Conservation (phyloP, 2,888 invertebrate species). For the Myathropa florea region DNA sequence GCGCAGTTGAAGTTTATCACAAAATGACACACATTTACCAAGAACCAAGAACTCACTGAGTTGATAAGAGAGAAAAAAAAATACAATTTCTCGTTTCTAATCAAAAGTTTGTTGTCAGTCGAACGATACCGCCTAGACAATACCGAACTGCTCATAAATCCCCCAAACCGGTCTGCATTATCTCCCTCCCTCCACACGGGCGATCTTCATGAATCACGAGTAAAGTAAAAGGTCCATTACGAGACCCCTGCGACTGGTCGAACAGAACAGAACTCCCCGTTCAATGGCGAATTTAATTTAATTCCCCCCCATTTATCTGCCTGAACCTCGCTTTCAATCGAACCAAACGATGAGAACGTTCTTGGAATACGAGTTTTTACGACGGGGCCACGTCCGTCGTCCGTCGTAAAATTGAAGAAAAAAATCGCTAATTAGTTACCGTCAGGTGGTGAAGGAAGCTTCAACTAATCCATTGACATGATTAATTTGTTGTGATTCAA, state of each 20-base stretch:
- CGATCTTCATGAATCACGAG: background rate
- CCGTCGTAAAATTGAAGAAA: background rate
- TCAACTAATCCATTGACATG: conserved; percentile 8
- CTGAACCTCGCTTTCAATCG: background rate
- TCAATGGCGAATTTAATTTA: background rate
- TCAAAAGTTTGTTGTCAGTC: background rate
- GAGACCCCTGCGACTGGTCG: background rate
- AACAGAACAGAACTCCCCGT: background rate
- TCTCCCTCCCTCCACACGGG: background rate
- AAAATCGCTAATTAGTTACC: background rate
- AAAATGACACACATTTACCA: background rate
- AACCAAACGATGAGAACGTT: background rate
- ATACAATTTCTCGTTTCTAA: background rate
- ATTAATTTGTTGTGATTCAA: conserved; percentile 11
- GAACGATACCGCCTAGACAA: background rate
- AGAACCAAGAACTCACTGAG: background rate
- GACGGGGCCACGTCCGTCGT: background rate
- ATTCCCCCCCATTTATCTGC: background rate
- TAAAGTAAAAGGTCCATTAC: background rate
- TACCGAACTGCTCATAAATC: background rate
- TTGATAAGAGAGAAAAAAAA: background rate
- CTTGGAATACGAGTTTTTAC: background rate
- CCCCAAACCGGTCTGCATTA: background rate
- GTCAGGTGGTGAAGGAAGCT: background rate
- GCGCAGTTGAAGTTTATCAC: too few relatives aligned